Conservation (phyloP, 2,888 invertebrate genomes). For the Acleris sparsana region DNA sequence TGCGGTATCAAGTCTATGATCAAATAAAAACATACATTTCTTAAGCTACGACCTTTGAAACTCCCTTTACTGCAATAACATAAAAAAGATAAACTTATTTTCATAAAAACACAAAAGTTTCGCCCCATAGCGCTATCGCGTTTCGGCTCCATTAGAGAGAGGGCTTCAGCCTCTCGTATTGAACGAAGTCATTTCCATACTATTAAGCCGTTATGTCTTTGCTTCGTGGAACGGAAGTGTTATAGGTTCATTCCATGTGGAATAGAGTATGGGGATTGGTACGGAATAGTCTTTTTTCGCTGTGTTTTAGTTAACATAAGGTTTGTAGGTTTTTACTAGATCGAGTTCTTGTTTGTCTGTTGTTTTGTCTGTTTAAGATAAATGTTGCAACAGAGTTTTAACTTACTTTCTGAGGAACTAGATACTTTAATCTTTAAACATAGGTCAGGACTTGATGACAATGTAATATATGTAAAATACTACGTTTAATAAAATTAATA, state of each 20-base stretch:
- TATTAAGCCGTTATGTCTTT: constrained; percentile 40
- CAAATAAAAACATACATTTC: neutral
- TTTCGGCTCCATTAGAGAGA: constrained; percentile 41
- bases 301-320: neutral
- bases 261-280: constrained; percentile 18
- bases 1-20: neutral
- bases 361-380: too few relatives aligned
- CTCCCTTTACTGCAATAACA: neutral
- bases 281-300: constrained; percentile 1
- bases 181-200: constrained; percentile 42
- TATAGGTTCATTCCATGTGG: constrained; percentile 29
- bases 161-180: constrained; percentile 36
- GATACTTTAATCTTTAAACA: too few relatives aligned
- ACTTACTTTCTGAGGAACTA: too few relatives aligned
- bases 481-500: too few relatives aligned
- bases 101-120: constrained; percentile 15
- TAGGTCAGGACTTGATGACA: too few relatives aligned
- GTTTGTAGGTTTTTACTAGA: neutral
- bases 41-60: neutral
- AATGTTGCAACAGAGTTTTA: too few relatives aligned
- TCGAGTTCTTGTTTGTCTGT: too few relatives aligned
- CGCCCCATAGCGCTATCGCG: constrained; percentile 34
- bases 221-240: constrained; percentile 36
- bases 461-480: too few relatives aligned
- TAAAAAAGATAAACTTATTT: neutral